phyloP scores from a whole-genome alignment of 2,113 vertebrate species.

The Crypturellus undulatus region DNA sequence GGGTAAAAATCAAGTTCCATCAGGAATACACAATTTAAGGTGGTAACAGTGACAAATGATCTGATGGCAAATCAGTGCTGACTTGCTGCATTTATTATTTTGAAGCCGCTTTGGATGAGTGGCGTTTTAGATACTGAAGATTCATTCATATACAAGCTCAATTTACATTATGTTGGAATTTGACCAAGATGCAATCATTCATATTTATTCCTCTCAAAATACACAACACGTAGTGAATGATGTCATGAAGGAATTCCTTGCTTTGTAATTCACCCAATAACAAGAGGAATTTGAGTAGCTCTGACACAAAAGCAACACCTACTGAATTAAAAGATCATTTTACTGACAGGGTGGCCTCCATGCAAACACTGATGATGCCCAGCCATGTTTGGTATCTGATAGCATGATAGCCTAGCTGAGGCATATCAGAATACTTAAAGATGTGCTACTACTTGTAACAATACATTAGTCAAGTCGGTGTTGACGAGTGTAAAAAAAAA shows the following conservation, averaged over 20 bases:
- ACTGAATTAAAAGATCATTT: background rate
- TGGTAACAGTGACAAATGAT: background rate
- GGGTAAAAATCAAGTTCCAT: background rate
- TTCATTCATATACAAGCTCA: background rate
- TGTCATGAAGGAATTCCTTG: background rate
- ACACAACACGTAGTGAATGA: background rate
- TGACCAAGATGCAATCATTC: background rate
- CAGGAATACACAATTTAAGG: background rate
- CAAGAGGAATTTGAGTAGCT: background rate
- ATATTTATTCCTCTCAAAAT: background rate
- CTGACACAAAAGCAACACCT: background rate
- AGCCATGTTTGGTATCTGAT: background rate
- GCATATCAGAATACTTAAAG: background rate
- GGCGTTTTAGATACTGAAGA: background rate
- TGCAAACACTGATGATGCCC: background rate
- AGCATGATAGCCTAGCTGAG: background rate
- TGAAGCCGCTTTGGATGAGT: background rate
- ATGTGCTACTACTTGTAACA: background rate
- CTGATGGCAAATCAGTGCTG: background rate
- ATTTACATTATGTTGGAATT: background rate
- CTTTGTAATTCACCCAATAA: background rate
- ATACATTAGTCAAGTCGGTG: conserved; percentile 34
- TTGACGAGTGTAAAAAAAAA: background rate
- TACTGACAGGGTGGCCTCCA: background rate
- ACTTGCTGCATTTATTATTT: background rate